Percentiles rank a stretch among this genome's conserved stretches.
These are phyloP conservation scores for Notamacropus eugenii DNA, from an alignment of 2,797 vertebrate species.

Conservation along the genomic window DNA sequence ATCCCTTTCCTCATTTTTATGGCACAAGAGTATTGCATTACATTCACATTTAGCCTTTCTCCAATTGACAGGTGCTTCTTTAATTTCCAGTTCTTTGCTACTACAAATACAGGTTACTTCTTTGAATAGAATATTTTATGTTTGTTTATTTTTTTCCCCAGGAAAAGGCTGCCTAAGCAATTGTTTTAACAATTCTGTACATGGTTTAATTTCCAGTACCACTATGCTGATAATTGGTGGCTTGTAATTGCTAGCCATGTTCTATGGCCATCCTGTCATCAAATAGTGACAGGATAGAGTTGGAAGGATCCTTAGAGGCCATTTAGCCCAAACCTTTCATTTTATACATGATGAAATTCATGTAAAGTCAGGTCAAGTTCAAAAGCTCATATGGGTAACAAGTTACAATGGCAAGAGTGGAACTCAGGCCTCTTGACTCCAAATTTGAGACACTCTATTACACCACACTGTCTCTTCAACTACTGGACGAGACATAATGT, in stretches of 20 bases:
- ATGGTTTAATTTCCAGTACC: not conserved
- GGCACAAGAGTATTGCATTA: not conserved
- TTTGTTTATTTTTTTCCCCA: not conserved
- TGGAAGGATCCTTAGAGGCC: not conserved
- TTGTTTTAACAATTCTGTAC: not conserved
- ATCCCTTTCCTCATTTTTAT: not conserved
- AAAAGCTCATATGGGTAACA: not conserved
- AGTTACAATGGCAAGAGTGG: slow-evolving; percentile 1
- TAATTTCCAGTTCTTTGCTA: not conserved
- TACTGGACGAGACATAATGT: not conserved
- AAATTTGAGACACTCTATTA: slow-evolving; percentile 9
- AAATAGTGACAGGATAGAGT: not conserved
- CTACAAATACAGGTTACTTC: not conserved
- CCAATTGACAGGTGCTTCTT: not conserved
- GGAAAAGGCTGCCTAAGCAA: not conserved
- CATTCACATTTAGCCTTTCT: not conserved
- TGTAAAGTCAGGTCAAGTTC: not conserved
- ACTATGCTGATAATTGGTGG: not conserved
- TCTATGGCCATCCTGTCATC: not conserved
- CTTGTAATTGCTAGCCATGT: not conserved
- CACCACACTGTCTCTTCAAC: not conserved
- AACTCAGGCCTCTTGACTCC: not conserved
- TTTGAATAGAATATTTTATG: not conserved
- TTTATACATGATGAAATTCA: slow-evolving; percentile 40
- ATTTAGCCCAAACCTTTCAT: not conserved